phyloP scores from a whole-genome alignment of 2,113 vertebrate species.

The Coreoperca whiteheadi region DNA sequence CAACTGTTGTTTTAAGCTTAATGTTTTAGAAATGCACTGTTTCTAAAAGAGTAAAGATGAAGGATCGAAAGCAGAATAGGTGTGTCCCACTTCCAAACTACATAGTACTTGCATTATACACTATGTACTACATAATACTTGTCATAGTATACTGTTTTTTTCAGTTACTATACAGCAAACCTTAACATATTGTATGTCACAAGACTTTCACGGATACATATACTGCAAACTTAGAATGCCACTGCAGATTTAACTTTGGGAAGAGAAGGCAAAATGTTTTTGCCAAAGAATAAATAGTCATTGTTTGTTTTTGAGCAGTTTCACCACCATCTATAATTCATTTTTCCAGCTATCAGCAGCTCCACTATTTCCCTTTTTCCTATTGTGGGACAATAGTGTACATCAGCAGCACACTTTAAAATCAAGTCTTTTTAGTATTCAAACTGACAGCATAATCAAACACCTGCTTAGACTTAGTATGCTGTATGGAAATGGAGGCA shows the following conservation, averaged over 20 bases:
- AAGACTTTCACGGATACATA: not conserved
- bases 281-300: not conserved
- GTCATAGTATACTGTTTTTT: too few relatives aligned
- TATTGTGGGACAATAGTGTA: not conserved
- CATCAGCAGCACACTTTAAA: not conserved
- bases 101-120: not conserved
- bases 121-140: not conserved
- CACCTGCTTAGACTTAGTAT: not conserved
- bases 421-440: not conserved
- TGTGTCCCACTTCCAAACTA: not conserved
- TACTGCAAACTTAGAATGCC: not conserved
- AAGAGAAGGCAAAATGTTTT: not conserved
- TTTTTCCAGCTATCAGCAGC: not conserved
- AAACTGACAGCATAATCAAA: not conserved
- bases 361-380: not conserved
- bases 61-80: not conserved
- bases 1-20: not conserved
- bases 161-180: too few relatives aligned
- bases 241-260: too few relatives aligned
- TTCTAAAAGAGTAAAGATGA: not conserved
- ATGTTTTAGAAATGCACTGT: not conserved
- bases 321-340: not conserved
- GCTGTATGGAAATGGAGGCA: not conserved
- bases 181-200: too few relatives aligned
- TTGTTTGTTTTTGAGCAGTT: not conserved